These are phyloP conservation scores for Acipenser transmontanus DNA, from an alignment of 2,797 vertebrate genomes.

Conservation along the genomic window DNA sequence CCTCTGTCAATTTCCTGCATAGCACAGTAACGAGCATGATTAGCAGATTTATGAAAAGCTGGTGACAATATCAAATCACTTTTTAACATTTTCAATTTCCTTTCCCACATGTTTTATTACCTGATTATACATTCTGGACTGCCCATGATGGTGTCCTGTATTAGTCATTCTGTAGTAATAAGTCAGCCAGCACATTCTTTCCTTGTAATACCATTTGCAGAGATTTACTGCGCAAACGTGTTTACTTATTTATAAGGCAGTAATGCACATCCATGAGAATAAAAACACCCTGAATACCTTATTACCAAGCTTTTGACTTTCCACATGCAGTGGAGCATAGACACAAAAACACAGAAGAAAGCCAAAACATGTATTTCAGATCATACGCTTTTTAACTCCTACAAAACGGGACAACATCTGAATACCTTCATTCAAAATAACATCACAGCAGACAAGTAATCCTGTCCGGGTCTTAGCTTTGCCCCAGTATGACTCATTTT, in stretches of 20 bases:
- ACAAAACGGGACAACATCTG: too few species aligned
- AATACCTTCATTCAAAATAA: too few species aligned
- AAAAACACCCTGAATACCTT: slow-evolving; percentile 49
- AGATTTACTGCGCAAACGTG: slow-evolving; percentile 61
- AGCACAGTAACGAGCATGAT: background rate
- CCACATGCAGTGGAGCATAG: too few species aligned
- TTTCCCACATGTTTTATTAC: slow-evolving; percentile 59
- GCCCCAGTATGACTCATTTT: too few species aligned
- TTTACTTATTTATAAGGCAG: slow-evolving; percentile 61
- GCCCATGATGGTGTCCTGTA: slow-evolving; percentile 46
- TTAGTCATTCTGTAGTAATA: slow-evolving; percentile 65
- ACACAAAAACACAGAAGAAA: too few species aligned
- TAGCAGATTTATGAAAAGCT: background rate
- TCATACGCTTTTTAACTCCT: too few species aligned
- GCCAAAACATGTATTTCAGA: too few species aligned
- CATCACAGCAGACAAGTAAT: too few species aligned
- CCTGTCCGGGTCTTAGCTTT: too few species aligned
- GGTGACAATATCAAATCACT: slow-evolving; percentile 8
- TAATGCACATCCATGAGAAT: slow-evolving; percentile 58
- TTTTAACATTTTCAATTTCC: slow-evolving; percentile 57
- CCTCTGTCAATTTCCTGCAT: too few species aligned
- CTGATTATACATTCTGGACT: slow-evolving; percentile 65
- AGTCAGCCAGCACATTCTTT: slow-evolving; percentile 70
- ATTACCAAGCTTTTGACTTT: slow-evolving; percentile 20
- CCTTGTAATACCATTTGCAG: slow-evolving; percentile 56